Conservation (phyloP, 1,140 invertebrate genomes). For the Calephelis nemesis region DNA sequence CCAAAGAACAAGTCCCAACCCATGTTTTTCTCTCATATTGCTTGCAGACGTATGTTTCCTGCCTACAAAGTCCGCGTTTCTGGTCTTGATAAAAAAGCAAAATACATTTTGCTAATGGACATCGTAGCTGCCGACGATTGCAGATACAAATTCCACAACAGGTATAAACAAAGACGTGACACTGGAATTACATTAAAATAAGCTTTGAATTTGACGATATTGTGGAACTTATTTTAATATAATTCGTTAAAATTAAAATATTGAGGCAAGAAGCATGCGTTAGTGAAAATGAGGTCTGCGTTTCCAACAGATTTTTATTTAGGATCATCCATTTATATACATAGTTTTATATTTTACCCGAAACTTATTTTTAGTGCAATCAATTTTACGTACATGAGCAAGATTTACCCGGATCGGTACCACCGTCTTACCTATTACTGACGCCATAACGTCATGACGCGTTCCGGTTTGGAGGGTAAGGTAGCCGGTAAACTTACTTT, state of each 20-base stretch:
- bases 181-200: constrained; percentile 76
- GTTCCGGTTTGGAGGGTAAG: no score
- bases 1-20: constrained; percentile 81
- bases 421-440: no score
- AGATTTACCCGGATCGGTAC: no score
- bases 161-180: constrained; percentile 80
- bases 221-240: constrained; percentile 70
- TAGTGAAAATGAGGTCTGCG: constrained; percentile 60
- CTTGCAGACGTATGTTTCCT: constrained; percentile 93
- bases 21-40: constrained; percentile 80
- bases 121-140: constrained; percentile 95
- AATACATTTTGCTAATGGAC: constrained; percentile 97
- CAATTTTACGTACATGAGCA: no score
- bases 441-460: no score
- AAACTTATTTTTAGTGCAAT: no score
- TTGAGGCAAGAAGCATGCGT: constrained; percentile 83
- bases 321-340: no score
- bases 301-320: constrained; percentile 10
- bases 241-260: constrained; percentile 60
- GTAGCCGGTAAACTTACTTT: no score
- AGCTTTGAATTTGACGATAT: constrained; percentile 41
- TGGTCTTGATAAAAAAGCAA: constrained; percentile 95
- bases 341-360: no score
- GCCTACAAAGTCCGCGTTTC: constrained; percentile 94
- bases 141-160: constrained; percentile 97